Conservation (phyloP, 2,113 vertebrate species). For the Hyperoodon ampullatus region DNA sequence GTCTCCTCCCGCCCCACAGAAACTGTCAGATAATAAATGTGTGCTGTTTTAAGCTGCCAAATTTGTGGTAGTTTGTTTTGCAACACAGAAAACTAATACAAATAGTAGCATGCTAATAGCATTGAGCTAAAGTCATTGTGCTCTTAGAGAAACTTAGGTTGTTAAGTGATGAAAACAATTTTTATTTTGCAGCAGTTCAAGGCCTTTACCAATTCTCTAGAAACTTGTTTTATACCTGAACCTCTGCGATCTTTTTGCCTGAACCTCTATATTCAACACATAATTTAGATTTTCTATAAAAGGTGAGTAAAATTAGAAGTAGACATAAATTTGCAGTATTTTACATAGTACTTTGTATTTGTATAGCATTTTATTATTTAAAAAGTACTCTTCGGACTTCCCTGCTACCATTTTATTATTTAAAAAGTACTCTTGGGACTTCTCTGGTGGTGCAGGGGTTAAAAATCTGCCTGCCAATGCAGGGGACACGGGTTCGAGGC, state of each 20-base stretch:
- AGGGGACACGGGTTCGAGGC: too few species aligned
- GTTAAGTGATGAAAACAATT: neutral
- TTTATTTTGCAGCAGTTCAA: neutral
- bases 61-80: neutral
- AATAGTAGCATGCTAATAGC: neutral
- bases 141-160: neutral
- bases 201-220: neutral
- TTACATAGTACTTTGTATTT: neutral
- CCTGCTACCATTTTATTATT: neutral
- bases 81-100: neutral
- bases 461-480: too few species aligned
- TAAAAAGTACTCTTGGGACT: neutral
- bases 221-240: neutral
- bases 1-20: neutral
- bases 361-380: neutral
- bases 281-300: slow-evolving; percentile 26
- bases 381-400: neutral
- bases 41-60: neutral
- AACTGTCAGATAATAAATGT: neutral
- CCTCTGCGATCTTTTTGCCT: neutral
- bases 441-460: too few species aligned
- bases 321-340: neutral
- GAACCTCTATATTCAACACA: neutral
- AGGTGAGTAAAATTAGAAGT: neutral
- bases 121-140: neutral